These are phyloP conservation scores for Cotesia congregata DNA, from an alignment of 2,888 invertebrate species.

Conservation along the genomic window DNA sequence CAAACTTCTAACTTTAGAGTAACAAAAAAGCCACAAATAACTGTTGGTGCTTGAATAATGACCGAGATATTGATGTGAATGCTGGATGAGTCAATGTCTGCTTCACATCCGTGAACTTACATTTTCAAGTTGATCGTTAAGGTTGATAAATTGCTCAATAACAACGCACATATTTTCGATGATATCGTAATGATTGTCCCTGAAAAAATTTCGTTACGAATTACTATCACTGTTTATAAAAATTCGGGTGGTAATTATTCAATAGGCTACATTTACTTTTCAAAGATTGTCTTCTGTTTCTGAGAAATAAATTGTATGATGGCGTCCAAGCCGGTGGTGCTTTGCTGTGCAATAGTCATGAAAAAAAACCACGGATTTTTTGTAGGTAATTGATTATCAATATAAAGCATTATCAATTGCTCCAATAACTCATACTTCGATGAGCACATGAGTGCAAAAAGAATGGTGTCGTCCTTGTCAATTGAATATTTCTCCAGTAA, in stretches of 20 bases:
- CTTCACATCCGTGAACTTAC: not conserved
- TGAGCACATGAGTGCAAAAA: constrained; percentile 70
- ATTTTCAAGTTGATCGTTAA: not conserved
- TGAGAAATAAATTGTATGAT: not conserved
- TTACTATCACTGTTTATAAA: too few species aligned
- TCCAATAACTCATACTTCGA: constrained; percentile 67
- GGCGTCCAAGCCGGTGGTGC: not conserved
- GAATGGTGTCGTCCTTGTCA: constrained; percentile 61
- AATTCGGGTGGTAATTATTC: too few species aligned
- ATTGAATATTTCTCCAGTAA: constrained; percentile 34
- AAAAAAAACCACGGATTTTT: constrained; percentile 45
- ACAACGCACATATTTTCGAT: not conserved
- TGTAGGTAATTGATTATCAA: not conserved
- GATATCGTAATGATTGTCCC: not conserved
- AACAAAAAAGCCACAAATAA: too few species aligned
- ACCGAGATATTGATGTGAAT: too few species aligned
- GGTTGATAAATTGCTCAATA: not conserved
- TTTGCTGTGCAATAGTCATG: not conserved
- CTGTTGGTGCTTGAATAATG: too few species aligned
- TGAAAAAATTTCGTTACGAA: too few species aligned
- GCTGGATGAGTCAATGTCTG: too few species aligned
- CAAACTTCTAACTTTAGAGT: too few species aligned
- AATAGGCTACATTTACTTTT: not conserved
- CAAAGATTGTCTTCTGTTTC: not conserved
- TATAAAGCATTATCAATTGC: constrained; percentile 40